These are phyloP conservation scores for Copsychus sechellarum DNA, from an alignment of 2,113 vertebrate species.

Conservation along the genomic window DNA sequence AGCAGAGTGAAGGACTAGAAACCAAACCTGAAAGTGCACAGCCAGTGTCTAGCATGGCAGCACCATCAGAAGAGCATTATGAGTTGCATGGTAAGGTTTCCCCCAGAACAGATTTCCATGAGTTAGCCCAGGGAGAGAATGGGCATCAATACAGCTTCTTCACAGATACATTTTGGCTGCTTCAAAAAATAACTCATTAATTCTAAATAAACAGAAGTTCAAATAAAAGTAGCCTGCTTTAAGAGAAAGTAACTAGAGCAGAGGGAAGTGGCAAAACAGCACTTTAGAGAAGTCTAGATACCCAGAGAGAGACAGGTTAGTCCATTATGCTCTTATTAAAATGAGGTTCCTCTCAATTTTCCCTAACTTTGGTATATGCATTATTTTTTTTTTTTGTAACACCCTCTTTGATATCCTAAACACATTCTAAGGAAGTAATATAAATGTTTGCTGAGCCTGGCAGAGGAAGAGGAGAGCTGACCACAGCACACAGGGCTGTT, in stretches of 20 bases:
- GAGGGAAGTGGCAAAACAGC: background rate
- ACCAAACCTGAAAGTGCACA: background rate
- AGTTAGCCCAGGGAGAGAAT: background rate
- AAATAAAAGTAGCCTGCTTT: background rate
- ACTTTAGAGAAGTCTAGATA: background rate
- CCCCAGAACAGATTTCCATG: background rate
- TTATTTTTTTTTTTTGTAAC: background rate
- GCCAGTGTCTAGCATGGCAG: background rate
- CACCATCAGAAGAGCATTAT: background rate
- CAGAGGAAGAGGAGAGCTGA: background rate
- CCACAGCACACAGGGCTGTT: background rate
- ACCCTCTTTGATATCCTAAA: background rate
- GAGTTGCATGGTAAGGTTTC: fast-evolving
- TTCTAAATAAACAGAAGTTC: background rate
- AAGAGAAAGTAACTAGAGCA: background rate
- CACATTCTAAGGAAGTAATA: background rate
- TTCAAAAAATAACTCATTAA: background rate
- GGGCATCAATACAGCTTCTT: background rate
- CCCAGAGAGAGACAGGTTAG: background rate
- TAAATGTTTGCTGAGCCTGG: background rate
- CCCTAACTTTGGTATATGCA: background rate
- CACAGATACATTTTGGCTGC: background rate
- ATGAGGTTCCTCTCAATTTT: background rate
- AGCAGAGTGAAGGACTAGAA: background rate
- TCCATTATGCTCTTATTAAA: background rate